These are phyloP conservation scores for Knipowitschia caucasica DNA, from an alignment of 2,797 vertebrate species.

Conservation along the genomic window DNA sequence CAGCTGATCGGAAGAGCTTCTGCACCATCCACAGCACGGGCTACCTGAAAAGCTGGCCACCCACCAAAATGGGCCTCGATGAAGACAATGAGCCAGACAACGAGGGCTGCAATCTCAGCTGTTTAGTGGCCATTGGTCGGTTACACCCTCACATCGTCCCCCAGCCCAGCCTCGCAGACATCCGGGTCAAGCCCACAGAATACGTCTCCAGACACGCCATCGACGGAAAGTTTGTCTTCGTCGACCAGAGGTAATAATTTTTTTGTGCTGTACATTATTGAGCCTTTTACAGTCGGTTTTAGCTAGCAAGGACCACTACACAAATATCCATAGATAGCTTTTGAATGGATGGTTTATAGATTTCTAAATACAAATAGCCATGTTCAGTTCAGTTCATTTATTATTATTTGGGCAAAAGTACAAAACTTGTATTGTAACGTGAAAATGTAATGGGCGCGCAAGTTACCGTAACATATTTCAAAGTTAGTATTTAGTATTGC, in stretches of 20 bases:
- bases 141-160: slow-evolving; percentile 92
- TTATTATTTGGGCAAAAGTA: too few relatives aligned
- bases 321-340: too few relatives aligned
- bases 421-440: too few relatives aligned
- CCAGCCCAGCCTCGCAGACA: slow-evolving; percentile 87
- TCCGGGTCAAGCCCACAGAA: slow-evolving; percentile 94
- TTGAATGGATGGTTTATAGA: too few relatives aligned
- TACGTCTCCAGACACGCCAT: slow-evolving; percentile 96
- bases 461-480: too few relatives aligned
- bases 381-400: too few relatives aligned
- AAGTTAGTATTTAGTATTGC: too few relatives aligned
- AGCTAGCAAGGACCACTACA: too few relatives aligned
- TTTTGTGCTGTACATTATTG: background rate
- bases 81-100: slow-evolving; percentile 96
- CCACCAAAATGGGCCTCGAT: slow-evolving; percentile 96
- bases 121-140: slow-evolving; percentile 94
- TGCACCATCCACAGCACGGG: slow-evolving; percentile 99
- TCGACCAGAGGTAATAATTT: slow-evolving; percentile 92
- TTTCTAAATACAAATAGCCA: too few relatives aligned
- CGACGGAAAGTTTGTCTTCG: slow-evolving; percentile 97
- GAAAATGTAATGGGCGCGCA: background rate
- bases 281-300: background rate
- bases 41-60: slow-evolving; percentile 98
- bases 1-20: slow-evolving; percentile 97
- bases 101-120: slow-evolving; percentile 96